Evolutionary conservation across 1,140 invertebrate species (phyloP).

Genomic region (Dendroctonus ponderosae): DNA sequence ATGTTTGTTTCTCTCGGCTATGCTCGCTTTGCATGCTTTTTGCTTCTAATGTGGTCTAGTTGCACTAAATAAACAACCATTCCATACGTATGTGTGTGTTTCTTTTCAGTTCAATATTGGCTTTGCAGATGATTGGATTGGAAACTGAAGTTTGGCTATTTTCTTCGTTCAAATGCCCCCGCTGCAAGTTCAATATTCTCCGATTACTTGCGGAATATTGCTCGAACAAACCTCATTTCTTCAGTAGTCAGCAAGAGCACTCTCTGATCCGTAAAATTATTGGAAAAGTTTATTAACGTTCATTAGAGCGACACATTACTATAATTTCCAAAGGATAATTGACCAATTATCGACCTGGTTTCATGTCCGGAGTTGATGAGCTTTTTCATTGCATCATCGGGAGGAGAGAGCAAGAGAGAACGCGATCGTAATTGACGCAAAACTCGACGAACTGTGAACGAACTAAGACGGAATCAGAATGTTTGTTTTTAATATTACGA

Average conservation of each 20-base stretch:
- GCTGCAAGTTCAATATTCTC: no score
- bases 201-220: no score
- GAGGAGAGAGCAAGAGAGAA: conserved; percentile 9
- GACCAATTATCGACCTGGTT: conserved; percentile 15
- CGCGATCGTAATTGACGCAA: conserved; percentile 1
- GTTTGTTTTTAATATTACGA: conserved; percentile 21
- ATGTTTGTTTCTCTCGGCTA: no score
- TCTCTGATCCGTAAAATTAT: not conserved
- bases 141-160: no score
- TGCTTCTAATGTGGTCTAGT: no score
- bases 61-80: no score
- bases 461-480: conserved; percentile 3
- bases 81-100: no score
- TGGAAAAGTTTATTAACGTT: conserved; percentile 13
- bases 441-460: conserved; percentile 13
- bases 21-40: no score
- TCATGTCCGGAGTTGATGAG: conserved; percentile 10
- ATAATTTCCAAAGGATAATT: conserved; percentile 19
- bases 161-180: no score
- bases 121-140: no score
- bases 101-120: no score
- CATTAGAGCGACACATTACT: conserved; percentile 19
- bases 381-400: conserved; percentile 10
- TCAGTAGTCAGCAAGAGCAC: no score
- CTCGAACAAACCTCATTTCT: not conserved